Percentiles rank a stretch among this genome's conserved stretches.
phyloP scores from a whole-genome alignment of 2,113 vertebrate genomes.

The Oryzias melastigma region DNA sequence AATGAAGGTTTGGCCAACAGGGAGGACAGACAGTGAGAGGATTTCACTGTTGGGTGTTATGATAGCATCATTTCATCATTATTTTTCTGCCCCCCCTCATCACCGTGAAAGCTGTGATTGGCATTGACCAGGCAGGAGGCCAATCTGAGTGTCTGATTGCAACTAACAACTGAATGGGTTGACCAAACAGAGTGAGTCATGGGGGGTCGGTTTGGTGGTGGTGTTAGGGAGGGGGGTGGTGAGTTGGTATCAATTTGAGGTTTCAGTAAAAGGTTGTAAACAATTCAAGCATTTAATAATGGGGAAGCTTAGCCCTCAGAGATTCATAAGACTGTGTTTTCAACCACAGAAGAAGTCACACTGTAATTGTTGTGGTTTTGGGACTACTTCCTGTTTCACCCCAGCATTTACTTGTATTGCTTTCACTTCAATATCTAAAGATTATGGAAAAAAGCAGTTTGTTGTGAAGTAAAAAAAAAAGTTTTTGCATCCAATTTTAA shows the following conservation, averaged over 20 bases:
- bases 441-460: too few species aligned
- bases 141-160: slow-evolving; percentile 10
- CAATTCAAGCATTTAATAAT: too few species aligned
- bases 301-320: too few species aligned
- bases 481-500: too few species aligned
- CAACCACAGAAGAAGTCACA: too few species aligned
- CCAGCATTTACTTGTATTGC: too few species aligned
- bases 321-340: too few species aligned
- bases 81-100: slow-evolving; percentile 14
- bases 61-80: slow-evolving; percentile 39
- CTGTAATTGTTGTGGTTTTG: too few species aligned
- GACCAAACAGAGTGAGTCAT: slow-evolving; percentile 25
- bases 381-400: too few species aligned
- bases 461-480: too few species aligned
- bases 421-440: too few species aligned
- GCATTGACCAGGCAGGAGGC: slow-evolving; percentile 19
- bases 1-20: slow-evolving; percentile 3
- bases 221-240: neutral
- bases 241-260: neutral
- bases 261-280: slow-evolving; percentile 20
- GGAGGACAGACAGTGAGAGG: slow-evolving; percentile 50
- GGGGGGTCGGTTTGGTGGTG: neutral
- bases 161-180: slow-evolving; percentile 8
- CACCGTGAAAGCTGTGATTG: slow-evolving; percentile 42
- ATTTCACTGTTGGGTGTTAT: slow-evolving; percentile 50